A percentile compares a stretch with the other conserved stretches of the same genome.
These are phyloP conservation scores for Carlito syrichta DNA, from an alignment of 2,113 vertebrate species.

Conservation along the genomic window DNA sequence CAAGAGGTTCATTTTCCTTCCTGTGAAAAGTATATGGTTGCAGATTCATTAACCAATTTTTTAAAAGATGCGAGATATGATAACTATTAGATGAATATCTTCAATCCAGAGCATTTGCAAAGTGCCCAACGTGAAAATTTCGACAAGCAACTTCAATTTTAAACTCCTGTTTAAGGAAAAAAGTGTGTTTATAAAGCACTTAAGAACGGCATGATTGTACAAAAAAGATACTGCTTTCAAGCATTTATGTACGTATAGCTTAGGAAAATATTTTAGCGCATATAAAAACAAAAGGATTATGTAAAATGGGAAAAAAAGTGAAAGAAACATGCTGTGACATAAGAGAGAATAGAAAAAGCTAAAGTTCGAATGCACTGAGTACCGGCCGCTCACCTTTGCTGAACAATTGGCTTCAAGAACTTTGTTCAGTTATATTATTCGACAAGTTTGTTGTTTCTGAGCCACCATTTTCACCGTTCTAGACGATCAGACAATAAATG, in stretches of 20 bases:
- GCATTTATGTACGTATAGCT: not conserved
- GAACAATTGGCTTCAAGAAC: not conserved
- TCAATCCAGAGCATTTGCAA: not conserved
- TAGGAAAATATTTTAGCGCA: not conserved
- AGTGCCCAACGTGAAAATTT: not conserved
- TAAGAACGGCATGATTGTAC: not conserved
- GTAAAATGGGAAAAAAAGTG: not conserved
- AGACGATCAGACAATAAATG: not conserved
- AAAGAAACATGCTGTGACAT: accelerated
- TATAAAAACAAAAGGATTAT: not conserved
- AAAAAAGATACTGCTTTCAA: not conserved
- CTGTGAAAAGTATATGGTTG: not conserved
- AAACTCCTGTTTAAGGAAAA: not conserved
- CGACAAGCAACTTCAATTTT: not conserved
- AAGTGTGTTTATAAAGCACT: not conserved
- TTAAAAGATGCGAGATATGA: not conserved
- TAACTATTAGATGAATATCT: not conserved
- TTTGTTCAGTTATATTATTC: not conserved
- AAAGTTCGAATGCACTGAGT: not conserved
- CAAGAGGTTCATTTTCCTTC: not conserved
- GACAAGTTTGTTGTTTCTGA: not conserved
- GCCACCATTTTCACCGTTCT: slow-evolving; percentile 18
- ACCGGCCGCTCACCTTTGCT: not conserved
- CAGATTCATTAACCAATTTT: not conserved
- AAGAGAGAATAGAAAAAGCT: not conserved